Evolutionary conservation across 2,113 vertebrate genomes (phyloP).

Genomic region (Scartelaos histophorus): DNA sequence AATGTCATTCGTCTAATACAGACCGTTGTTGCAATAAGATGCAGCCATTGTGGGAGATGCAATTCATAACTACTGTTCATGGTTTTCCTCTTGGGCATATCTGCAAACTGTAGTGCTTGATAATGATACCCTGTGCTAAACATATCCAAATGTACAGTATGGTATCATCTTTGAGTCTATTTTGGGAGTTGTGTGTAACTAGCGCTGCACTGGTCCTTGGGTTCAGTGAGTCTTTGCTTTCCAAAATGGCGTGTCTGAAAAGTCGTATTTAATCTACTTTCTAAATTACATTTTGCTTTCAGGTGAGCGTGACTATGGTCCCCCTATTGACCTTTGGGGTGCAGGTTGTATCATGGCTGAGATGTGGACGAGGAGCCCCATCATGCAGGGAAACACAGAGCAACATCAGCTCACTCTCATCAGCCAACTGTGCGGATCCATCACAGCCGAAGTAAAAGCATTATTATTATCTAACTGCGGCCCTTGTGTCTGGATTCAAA

Average conservation of each 20-base stretch:
- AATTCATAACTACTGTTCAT: too few species aligned
- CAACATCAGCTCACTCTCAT: conserved; percentile 98
- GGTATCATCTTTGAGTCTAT: neutral
- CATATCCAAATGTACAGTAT: conserved; percentile 1
- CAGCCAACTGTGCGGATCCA: conserved; percentile 97
- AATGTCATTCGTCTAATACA: too few species aligned
- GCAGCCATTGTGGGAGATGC: too few species aligned
- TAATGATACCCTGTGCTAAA: neutral
- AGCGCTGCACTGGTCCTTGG: neutral
- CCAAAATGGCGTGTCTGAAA: neutral
- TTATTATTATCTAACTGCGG: neutral
- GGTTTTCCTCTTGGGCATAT: too few species aligned
- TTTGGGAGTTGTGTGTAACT: neutral
- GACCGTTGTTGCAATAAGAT: too few species aligned
- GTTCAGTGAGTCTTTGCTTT: neutral
- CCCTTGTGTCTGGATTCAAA: neutral
- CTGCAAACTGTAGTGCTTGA: neutral
- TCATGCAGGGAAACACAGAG: conserved; percentile 99
- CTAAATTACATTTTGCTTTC: conserved; percentile 27
- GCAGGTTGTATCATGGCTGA: conserved; percentile 98
- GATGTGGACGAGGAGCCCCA: conserved; percentile 99
- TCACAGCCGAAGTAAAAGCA: conserved; percentile 85
- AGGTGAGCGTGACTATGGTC: conserved; percentile 97
- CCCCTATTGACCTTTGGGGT: conserved; percentile 97
- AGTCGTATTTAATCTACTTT: neutral